Percentiles rank a stretch among this genome's conserved stretches.
Evolutionary conservation across 1,140 invertebrate genomes (phyloP).

Genomic region (Geopemphigus sp.): DNA sequence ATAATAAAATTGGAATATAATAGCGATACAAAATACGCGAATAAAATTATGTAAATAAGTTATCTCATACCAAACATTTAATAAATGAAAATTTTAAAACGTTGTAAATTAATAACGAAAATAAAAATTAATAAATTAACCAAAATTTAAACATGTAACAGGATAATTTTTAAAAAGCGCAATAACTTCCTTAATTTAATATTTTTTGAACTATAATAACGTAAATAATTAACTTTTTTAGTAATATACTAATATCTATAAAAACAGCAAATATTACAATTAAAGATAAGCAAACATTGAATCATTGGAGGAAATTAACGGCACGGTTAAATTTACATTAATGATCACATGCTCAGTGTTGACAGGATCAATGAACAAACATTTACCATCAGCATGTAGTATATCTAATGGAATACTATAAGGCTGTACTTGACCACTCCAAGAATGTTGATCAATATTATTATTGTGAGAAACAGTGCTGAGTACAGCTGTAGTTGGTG

Average conservation of each 20-base stretch:
- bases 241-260: not conserved
- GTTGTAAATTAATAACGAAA: not conserved
- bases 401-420: slow-evolving; percentile 38
- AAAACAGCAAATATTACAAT: not conserved
- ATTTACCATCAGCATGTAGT: slow-evolving; percentile 33
- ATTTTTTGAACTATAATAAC: not conserved
- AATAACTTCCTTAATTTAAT: slow-evolving; percentile 2
- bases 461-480: not conserved
- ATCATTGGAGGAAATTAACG: slow-evolving; percentile 6
- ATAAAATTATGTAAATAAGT: not conserved
- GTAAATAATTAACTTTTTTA: not conserved
- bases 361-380: slow-evolving; percentile 32
- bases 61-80: not conserved
- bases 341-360: not conserved
- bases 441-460: slow-evolving; percentile 11
- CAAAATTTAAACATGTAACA: slow-evolving; percentile 17
- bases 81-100: not conserved
- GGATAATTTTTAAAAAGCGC: not conserved
- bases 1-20: not conserved
- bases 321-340: slow-evolving; percentile 9
- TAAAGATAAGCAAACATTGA: slow-evolving; percentile 14
- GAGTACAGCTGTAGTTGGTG: slow-evolving; percentile 12
- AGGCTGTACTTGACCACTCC: slow-evolving; percentile 35
- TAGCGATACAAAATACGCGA: too few species aligned
- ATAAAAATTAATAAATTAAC: slow-evolving; percentile 1